Base-by-base conservation (phyloP, 2,113 vertebrate species). In the Caranx ignobilis region DNA sequence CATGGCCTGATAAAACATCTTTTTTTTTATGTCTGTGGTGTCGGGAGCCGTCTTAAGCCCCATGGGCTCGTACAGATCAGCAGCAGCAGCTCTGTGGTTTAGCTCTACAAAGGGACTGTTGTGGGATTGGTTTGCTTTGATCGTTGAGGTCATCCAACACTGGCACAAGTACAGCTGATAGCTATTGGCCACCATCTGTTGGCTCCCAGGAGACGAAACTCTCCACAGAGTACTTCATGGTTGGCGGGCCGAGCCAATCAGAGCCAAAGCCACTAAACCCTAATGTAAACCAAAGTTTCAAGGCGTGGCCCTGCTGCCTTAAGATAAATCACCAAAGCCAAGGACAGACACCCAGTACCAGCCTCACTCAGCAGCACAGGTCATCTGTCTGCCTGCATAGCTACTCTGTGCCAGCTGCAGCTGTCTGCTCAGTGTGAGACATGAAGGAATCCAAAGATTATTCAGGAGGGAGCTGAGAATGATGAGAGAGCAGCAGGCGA, bases 331-430 rank as follows among this genome's bases (percentile, higher is more conserved):
- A 67, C 67, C 41, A 62, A 26, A 26, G 35, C 50, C 67, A 55
- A 77, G 71, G 57, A 75, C 67, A 67, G 75, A 82, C 26, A 67
- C 21, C 78, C 61, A 60, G 81, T 12, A 69, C 66, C 66, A 60
- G 74, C 71, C 79, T 77, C 61, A 16, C 65, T 77, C 72, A 2
- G 64, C 47, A 52, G 64, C 47, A 52, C 59, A 65, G 72, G 65
- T 79, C 81, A 67, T 88, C 82, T 82, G 79, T 91, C 87, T 84
- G 84, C 67, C 68, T 47, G 78, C 81, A 77, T 88, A 88, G 86
- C 92, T 86, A 81, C 41, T 73, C 18, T 37, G 21, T 45, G 50
- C 77, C 73, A 41, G 77, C 84, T 85, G 90, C 87, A 88, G 83
- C 85, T 88, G 87, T 81, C 81, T 57, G 64, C 56, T 75, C 74